Evolutionary conservation across 2,888 invertebrate genomes (phyloP), one percentile per base, ranked within the genome.

Genomic region (Anarsia innoxiella): DNA sequence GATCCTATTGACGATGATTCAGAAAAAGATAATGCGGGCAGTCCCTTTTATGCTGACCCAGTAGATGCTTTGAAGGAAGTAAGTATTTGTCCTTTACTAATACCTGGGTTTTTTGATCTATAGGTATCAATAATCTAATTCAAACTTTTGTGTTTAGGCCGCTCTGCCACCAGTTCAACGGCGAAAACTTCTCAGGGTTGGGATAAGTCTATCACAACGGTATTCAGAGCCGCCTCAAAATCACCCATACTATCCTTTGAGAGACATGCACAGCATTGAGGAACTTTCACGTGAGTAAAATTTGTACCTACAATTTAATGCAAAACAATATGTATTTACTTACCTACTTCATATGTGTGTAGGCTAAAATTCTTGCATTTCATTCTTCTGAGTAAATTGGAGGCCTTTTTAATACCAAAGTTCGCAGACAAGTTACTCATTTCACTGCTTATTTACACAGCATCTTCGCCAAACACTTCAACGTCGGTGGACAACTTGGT

Each of bases 1-100:
- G 68, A 68, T 40, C 53, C 59, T 13, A 59, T 66, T 36, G 66
- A 60, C 28, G 72, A 72, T 27, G 74, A 76, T 35, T 69, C 72
- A 35, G 85, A 83, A 44, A 78, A 83, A 44, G 85, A 86, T 42
- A 93, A 93, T 49, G 91, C 93, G 62, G 91, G 91, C 9, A 94
- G 94, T 66, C 95, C 95, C 1, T 94, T 94, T 61, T 95, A 95
- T 63, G 94, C 94, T 1, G 95, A 95, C 71, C 95, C 95, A 15
- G 94, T 95, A 8, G 95, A 95, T 76, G 90, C 94, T 14, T 84
- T 95, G 38, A 88, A 89, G 59, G 89, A 89, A 62, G 84, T 86
- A 61, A 54, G 64, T 57, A 11, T 11, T 19, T n/a, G n/a, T n/a
- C n/a, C n/a, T n/a, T n/a, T n/a, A n/a, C n/a, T n/a, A n/a, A n/a